Conservation (phyloP, 2,888 invertebrate genomes). For the Cordilura impudica region DNA sequence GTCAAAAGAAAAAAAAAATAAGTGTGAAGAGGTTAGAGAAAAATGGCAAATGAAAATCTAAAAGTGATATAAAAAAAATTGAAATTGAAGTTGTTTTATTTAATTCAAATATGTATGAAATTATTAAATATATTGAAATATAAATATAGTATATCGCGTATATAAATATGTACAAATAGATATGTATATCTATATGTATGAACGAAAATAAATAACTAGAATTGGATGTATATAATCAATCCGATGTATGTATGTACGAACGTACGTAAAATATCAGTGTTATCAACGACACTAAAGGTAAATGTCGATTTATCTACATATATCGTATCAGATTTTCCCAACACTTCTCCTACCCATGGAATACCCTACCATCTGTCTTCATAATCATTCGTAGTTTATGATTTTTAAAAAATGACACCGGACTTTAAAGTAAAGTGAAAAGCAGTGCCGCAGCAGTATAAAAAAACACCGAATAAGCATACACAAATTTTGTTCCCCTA, state of each 20-base stretch:
- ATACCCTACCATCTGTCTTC: not conserved
- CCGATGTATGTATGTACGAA: conserved; percentile 3
- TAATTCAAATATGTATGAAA: conserved; percentile 1
- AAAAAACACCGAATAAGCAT: conserved; percentile 30
- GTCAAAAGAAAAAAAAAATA: conserved; percentile 50
- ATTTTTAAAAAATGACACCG: not conserved
- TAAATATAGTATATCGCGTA: not conserved
- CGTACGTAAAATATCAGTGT: conserved; percentile 25
- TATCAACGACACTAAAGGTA: conserved; percentile 30
- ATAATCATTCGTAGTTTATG: not conserved
- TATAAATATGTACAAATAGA: not conserved
- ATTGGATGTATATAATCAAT: conserved; percentile 39
- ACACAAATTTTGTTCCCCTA: conserved; percentile 50
- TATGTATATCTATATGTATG: not conserved
- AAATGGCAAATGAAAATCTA: conserved; percentile 48
- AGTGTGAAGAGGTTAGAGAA: conserved; percentile 53
- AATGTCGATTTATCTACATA: conserved; percentile 15
- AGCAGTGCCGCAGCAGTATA: conserved; percentile 11
- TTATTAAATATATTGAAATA: conserved; percentile 26
- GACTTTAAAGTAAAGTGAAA: not conserved
- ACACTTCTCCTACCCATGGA: not conserved
- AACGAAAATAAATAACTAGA: conserved; percentile 22
- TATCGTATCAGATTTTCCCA: conserved; percentile 13
- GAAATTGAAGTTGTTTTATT: conserved; percentile 29
- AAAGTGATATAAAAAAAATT: conserved; percentile 48